A percentile compares a stretch with the other conserved stretches of the same genome.
These are phyloP conservation scores for Scytalopus superciliaris DNA, from an alignment of 2,113 vertebrate genomes.

Conservation along the genomic window DNA sequence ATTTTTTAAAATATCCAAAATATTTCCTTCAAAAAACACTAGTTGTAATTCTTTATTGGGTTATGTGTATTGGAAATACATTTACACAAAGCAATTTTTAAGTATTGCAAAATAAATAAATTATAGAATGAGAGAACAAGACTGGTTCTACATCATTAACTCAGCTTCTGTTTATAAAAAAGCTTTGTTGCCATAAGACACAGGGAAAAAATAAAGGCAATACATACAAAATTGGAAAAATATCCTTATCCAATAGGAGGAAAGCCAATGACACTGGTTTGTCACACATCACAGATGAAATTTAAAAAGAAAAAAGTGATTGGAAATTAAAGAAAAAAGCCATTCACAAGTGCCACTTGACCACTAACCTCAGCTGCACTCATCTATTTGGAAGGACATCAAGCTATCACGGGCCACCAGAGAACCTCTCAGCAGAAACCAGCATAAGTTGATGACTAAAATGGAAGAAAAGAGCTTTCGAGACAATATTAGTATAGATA, in stretches of 20 bases:
- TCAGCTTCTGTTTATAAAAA: not conserved
- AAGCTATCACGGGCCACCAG: not conserved
- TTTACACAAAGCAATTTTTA: not conserved
- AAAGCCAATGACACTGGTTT: not conserved
- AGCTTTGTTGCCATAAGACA: not conserved
- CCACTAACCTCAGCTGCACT: not conserved
- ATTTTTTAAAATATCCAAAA: not conserved
- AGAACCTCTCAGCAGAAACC: not conserved
- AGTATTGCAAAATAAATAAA: not conserved
- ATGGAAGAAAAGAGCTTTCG: no score
- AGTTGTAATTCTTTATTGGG: not conserved
- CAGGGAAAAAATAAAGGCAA: not conserved
- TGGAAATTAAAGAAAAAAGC: not conserved
- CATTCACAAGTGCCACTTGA: not conserved
- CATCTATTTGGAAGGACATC: not conserved
- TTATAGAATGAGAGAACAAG: not conserved
- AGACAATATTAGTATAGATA: no score
- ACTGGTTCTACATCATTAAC: not conserved
- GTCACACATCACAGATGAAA: not conserved
- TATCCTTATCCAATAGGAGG: not conserved
- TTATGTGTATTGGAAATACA: not conserved
- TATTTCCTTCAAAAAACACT: not conserved
- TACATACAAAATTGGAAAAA: not conserved
- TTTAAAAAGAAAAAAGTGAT: not conserved
- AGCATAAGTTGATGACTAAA: not conserved